Percentiles rank a stretch among this genome's conserved stretches.
Evolutionary conservation across 2,797 vertebrate species (phyloP).

Genomic region (Clarias platycephalus): DNA sequence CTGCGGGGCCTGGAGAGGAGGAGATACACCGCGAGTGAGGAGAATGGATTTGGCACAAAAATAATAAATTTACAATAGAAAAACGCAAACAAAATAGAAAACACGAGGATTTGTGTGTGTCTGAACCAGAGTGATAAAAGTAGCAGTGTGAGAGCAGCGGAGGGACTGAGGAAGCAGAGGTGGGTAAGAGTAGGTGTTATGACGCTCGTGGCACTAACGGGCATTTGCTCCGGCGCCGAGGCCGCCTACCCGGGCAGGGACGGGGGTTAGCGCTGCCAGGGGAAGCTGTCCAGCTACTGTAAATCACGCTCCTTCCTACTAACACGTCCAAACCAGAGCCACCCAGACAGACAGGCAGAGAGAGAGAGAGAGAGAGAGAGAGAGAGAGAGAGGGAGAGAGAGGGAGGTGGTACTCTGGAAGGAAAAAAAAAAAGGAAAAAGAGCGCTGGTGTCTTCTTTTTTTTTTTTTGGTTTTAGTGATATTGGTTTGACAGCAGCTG

Average conservation of each 20-base stretch:
- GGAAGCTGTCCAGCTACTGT: conserved; percentile 60
- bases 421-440: conserved; percentile 43
- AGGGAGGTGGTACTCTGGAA: conserved; percentile 35
- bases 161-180: conserved; percentile 54
- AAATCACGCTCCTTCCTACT: conserved; percentile 69
- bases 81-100: conserved; percentile 28
- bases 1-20: not conserved
- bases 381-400: conserved; percentile 34
- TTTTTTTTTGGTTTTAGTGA: conserved; percentile 48
- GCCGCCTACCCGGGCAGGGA: conserved; percentile 53
- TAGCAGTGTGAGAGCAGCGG: conserved; percentile 22
- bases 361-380: conserved; percentile 23
- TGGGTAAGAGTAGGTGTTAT: conserved; percentile 53
- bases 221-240: conserved; percentile 45
- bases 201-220: conserved; percentile 51
- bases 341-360: conserved; percentile 54
- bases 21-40: not conserved
- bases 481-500: conserved; percentile 75
- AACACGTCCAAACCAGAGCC: conserved; percentile 66
- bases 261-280: conserved; percentile 48
- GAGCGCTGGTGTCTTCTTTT: conserved; percentile 19
- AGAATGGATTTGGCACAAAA: conserved; percentile 3
- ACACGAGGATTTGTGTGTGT: conserved; percentile 14
- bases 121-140: conserved; percentile 28
- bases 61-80: not conserved